These are phyloP conservation scores for Xestobium rufovillosum DNA, from an alignment of 2,888 invertebrate species.

Conservation along the genomic window DNA sequence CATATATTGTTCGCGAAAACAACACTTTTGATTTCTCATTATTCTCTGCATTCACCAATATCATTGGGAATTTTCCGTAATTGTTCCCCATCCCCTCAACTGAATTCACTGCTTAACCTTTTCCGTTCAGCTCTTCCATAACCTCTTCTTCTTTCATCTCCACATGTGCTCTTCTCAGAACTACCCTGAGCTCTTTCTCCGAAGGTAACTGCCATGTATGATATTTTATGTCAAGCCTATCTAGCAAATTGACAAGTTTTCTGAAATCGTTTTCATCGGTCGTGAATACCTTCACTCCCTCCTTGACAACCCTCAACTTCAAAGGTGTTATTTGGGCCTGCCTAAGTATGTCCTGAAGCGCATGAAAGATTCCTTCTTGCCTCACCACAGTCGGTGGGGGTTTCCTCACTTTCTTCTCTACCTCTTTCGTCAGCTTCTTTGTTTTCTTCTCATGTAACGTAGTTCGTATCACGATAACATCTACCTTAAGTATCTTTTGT, in stretches of 20 bases:
- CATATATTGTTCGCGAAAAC: not conserved
- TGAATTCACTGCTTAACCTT: not conserved
- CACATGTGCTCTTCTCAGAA: not conserved
- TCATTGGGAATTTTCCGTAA: conserved; percentile 2
- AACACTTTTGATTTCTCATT: not conserved
- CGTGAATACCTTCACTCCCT: no score
- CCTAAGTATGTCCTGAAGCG: not conserved
- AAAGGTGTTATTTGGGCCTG: not conserved
- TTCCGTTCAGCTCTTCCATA: not conserved
- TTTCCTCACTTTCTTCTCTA: not conserved
- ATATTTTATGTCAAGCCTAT: not conserved
- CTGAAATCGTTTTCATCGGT: no score
- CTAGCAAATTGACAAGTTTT: not conserved
- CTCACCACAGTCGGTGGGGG: not conserved
- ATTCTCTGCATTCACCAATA: not conserved
- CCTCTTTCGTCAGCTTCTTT: no score
- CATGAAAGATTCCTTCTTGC: not conserved
- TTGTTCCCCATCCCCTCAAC: not conserved
- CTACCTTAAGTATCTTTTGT: not conserved
- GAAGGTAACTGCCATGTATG: conserved; percentile 2
- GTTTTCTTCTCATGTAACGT: no score
- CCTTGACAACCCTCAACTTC: no score
- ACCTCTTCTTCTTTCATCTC: not conserved
- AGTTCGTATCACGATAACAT: not conserved
- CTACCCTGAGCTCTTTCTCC: not conserved